A percentile compares a stretch with the other conserved stretches of the same genome.
Evolutionary conservation across 2,113 vertebrate species (phyloP).

Genomic region (Cyprinus carpio): DNA sequence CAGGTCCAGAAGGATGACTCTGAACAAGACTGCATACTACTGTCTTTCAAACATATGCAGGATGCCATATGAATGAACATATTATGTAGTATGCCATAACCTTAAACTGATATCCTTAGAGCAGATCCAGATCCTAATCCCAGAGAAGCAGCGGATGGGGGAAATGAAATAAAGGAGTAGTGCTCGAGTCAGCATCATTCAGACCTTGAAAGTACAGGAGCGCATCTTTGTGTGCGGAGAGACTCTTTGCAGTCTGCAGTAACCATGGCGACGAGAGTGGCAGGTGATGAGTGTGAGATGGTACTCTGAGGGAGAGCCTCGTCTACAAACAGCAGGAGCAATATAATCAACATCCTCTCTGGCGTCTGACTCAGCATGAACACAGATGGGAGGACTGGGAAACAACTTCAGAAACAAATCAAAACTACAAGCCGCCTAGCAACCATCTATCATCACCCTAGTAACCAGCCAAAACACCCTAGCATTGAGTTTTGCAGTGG

Average conservation of each 20-base stretch:
- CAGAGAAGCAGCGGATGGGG: not conserved
- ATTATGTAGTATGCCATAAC: not conserved
- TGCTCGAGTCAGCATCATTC: not conserved
- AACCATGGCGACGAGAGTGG: slow-evolving; percentile 42
- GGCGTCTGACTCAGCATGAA: not conserved
- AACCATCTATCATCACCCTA: not conserved
- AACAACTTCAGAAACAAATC: slow-evolving; percentile 9
- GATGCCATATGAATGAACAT: not conserved
- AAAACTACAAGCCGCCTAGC: not conserved
- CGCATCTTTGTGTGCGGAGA: slow-evolving; percentile 28
- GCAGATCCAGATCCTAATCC: not conserved
- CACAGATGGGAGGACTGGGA: not conserved
- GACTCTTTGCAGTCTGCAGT: slow-evolving; percentile 27
- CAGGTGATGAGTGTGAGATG: slow-evolving; percentile 14
- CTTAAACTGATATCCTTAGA: not conserved
- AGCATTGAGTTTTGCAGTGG: not conserved
- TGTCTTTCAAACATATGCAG: not conserved
- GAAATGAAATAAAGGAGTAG: not conserved
- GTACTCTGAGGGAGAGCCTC: not conserved
- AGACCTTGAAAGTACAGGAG: not conserved
- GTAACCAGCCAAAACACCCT: not conserved
- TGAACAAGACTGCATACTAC: not conserved
- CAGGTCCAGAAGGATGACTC: too few relatives aligned
- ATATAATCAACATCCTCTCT: not conserved
- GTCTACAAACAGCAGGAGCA: slow-evolving; percentile 1